These are phyloP conservation scores for Eudemis profundana DNA, from an alignment of 2,888 invertebrate genomes.

Conservation along the genomic window DNA sequence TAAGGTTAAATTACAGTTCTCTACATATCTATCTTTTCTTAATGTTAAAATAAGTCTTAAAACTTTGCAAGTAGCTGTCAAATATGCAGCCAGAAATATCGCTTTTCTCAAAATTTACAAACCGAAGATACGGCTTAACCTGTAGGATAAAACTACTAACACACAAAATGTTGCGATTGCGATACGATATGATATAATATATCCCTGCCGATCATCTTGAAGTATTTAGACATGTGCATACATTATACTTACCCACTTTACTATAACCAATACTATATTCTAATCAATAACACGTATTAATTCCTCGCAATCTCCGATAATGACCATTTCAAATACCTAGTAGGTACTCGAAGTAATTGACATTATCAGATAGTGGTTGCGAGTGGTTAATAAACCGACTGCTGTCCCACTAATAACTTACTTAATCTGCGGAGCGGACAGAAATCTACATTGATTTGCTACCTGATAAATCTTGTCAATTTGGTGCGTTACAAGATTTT, in stretches of 20 bases:
- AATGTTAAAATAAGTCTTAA: no score
- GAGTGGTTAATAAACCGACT: conserved; percentile 36
- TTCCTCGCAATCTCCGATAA: conserved; percentile 9
- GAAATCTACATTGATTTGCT: conserved; percentile 42
- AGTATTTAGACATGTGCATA: no score
- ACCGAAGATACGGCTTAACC: no score
- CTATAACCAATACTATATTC: conserved; percentile 1
- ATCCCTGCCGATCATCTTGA: no score
- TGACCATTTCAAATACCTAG: conserved; percentile 12
- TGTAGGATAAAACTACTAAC: no score
- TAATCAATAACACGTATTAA: conserved; percentile 3
- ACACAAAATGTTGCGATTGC: no score
- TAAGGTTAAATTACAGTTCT: no score
- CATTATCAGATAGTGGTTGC: conserved; percentile 38
- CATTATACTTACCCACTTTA: conserved; percentile 9
- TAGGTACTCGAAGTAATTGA: conserved; percentile 33
- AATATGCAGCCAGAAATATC: no score
- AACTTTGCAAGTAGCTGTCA: no score
- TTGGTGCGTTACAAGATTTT: conserved; percentile 25
- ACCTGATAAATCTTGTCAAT: conserved; percentile 42
- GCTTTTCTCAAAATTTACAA: no score
- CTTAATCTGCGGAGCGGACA: conserved; percentile 36
- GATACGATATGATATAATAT: no score
- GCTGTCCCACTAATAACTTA: conserved; percentile 40
- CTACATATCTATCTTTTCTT: no score